Evolutionary conservation across 2,888 invertebrate species (phyloP).

Genomic region (Hydriomena furcata): DNA sequence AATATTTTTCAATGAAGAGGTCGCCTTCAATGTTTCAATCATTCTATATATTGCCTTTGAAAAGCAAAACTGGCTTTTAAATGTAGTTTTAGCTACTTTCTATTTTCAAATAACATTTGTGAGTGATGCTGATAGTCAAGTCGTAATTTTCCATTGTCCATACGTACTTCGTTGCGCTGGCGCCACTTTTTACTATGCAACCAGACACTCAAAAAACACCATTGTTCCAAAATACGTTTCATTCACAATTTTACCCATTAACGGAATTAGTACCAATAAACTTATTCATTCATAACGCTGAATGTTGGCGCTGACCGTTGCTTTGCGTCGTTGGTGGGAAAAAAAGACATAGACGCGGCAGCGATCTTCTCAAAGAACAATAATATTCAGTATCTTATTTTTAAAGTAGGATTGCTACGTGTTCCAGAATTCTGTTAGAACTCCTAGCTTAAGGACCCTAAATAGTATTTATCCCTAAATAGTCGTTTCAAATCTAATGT

Average conservation of each 20-base stretch:
- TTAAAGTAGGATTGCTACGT: too few relatives aligned
- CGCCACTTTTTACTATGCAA: constrained; percentile 50
- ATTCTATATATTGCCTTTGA: background rate
- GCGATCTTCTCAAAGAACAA: too few relatives aligned
- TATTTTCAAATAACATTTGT: background rate
- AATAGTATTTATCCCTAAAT: too few relatives aligned
- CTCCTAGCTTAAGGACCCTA: too few relatives aligned
- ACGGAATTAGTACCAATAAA: constrained; percentile 64
- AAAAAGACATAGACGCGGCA: background rate
- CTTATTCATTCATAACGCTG: constrained; percentile 52
- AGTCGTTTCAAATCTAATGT: too few relatives aligned
- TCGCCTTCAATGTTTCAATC: too few relatives aligned
- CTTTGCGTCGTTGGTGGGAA: constrained; percentile 31
- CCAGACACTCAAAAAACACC: constrained; percentile 36
- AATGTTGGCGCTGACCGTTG: constrained; percentile 10
- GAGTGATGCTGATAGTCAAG: background rate
- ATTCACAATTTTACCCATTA: constrained; percentile 61
- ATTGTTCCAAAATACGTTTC: constrained; percentile 57
- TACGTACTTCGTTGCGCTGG: constrained; percentile 44
- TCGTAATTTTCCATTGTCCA: constrained; percentile 23
- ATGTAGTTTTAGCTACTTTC: background rate
- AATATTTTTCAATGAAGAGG: too few relatives aligned
- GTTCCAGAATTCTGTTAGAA: too few relatives aligned
- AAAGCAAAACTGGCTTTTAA: background rate
- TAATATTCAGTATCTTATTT: too few relatives aligned